Evolutionary conservation across 2,113 vertebrate genomes (phyloP).

Genomic region (Heloderma charlesbogerti): DNA sequence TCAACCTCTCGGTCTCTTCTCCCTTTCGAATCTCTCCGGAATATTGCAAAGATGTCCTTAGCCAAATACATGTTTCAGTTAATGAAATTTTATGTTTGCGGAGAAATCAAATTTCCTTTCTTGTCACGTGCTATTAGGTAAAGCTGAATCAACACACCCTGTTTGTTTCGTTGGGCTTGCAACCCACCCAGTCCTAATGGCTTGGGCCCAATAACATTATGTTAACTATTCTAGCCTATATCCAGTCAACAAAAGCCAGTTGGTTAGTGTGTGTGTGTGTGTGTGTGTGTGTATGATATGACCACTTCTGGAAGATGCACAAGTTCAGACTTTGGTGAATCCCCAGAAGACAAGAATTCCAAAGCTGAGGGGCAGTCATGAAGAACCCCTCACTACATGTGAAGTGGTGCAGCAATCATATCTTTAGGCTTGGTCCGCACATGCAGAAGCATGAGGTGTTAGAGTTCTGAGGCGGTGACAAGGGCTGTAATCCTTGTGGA

Average conservation of each 20-base stretch:
- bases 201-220: not conserved
- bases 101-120: constrained; percentile 57
- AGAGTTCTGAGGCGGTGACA: not conserved
- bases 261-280: too few species aligned
- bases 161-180: not conserved
- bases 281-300: too few species aligned
- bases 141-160: constrained; percentile 52
- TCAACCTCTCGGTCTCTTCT: constrained; percentile 18
- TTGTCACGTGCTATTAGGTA: constrained; percentile 58
- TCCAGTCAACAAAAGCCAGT: not conserved
- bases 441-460: too few species aligned
- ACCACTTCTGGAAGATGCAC: not conserved
- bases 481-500: too few species aligned
- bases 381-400: not conserved
- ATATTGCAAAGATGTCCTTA: constrained; percentile 63
- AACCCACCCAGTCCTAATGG: too few species aligned
- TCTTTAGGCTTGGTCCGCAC: too few species aligned
- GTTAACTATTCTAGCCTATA: not conserved
- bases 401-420: not conserved
- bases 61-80: constrained; percentile 69
- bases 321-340: not conserved
- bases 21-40: constrained; percentile 51
- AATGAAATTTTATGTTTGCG: constrained; percentile 71
- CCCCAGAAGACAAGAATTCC: not conserved
- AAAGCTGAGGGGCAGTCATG: not conserved